phyloP scores from a whole-genome alignment of 2,888 invertebrate genomes.

The Kryphioiulus occultus region DNA sequence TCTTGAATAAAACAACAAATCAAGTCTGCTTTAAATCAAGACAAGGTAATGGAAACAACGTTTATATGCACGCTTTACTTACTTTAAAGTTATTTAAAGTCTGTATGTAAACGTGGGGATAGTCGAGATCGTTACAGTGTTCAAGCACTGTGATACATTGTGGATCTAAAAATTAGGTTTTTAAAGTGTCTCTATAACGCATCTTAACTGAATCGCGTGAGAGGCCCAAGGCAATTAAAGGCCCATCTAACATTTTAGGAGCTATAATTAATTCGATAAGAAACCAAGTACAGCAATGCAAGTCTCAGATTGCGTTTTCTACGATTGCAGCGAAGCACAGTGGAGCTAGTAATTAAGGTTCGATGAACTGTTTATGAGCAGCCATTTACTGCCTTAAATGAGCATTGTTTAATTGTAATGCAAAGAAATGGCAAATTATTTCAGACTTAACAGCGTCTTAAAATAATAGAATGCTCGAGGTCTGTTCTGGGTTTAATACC shows the following conservation, averaged over 20 bases:
- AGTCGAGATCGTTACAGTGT: too few relatives aligned
- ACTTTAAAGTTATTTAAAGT: too few relatives aligned
- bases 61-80: too few relatives aligned
- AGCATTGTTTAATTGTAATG: neutral
- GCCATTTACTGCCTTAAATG: neutral
- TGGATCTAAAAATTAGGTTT: too few relatives aligned
- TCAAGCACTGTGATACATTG: too few relatives aligned
- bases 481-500: neutral
- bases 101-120: too few relatives aligned
- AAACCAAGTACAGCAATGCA: neutral
- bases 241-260: slow-evolving; percentile 1
- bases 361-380: slow-evolving; percentile 9
- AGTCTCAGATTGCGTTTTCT: neutral
- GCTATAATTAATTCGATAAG: slow-evolving; percentile 28
- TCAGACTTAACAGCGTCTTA: neutral
- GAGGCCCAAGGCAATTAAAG: neutral
- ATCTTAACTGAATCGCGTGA: neutral
- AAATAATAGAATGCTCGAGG: neutral
- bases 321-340: neutral
- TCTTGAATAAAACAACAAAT: too few relatives aligned
- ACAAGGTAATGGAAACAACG: too few relatives aligned
- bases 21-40: too few relatives aligned
- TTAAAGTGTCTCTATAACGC: neutral
- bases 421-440: slow-evolving; percentile 29
- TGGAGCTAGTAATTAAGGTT: neutral